Evolutionary conservation across 53 echinoderm and acorn worm species (phyloP).

Genomic region (Zoroaster sp.): DNA sequence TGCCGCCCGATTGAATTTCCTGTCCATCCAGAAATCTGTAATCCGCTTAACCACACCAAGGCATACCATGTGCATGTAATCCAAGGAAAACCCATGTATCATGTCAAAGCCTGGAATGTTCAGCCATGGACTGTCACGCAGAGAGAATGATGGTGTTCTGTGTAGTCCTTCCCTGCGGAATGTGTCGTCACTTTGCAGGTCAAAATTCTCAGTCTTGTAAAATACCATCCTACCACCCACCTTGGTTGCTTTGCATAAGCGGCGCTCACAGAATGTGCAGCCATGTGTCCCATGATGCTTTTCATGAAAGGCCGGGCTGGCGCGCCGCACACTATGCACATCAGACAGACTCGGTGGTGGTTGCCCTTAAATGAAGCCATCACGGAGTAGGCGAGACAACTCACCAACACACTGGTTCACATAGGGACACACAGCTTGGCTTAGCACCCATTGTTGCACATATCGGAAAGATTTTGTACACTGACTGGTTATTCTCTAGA

Average conservation of each 20-base stretch:
- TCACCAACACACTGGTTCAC: slow-evolving; percentile 12
- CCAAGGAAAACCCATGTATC: slow-evolving; percentile 35
- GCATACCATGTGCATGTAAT: no score
- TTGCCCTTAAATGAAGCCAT: slow-evolving; percentile 28
- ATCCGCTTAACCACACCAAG: slow-evolving; percentile 35
- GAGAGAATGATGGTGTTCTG: slow-evolving; percentile 6
- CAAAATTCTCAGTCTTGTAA: slow-evolving; percentile 29
- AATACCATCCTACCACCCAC: slow-evolving; percentile 36
- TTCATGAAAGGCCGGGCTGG: slow-evolving; percentile 29
- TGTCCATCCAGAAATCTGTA: slow-evolving; percentile 31
- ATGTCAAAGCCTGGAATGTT: slow-evolving; percentile 40
- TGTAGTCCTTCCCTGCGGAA: slow-evolving; percentile 32
- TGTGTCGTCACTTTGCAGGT: slow-evolving; percentile 34
- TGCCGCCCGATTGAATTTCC: slow-evolving; percentile 12
- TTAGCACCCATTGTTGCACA: slow-evolving; percentile 27
- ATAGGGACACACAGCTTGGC: slow-evolving; percentile 28
- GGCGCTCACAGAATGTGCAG: slow-evolving; percentile 37
- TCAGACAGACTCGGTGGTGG: slow-evolving; percentile 30
- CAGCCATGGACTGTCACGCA: no score
- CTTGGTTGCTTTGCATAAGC: slow-evolving; percentile 7
- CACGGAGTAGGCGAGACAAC: slow-evolving; percentile 12
- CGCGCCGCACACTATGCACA: slow-evolving; percentile 21
- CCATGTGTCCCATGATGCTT: slow-evolving; percentile 44
- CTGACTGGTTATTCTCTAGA: slow-evolving; percentile 37
- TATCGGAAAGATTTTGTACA: slow-evolving; percentile 9